Evolutionary conservation across 2,888 invertebrate species (phyloP).

Genomic region (Tyria jacobaeae): DNA sequence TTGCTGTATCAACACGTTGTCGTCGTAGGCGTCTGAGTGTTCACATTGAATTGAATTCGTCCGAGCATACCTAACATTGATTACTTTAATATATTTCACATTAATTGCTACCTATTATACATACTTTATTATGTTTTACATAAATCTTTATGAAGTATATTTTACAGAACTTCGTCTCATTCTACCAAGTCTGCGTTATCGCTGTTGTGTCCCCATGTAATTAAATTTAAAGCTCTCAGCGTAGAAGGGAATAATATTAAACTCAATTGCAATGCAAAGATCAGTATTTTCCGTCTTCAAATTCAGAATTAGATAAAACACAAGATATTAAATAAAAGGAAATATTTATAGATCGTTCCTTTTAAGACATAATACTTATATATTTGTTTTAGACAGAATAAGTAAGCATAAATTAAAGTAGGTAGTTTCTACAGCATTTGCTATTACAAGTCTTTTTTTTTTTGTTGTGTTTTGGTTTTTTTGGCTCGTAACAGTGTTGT

Average conservation of each 20-base stretch:
- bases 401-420: not conserved
- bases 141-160: constrained; percentile 32
- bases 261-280: constrained; percentile 82
- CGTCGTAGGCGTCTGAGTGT: constrained; percentile 34
- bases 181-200: constrained; percentile 63
- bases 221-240: constrained; percentile 82
- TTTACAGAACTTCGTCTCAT: constrained; percentile 45
- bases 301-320: constrained; percentile 55
- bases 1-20: constrained; percentile 54
- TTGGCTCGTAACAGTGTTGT: no score
- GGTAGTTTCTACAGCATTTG: not conserved
- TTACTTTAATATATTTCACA: constrained; percentile 22
- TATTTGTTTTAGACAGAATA: not conserved
- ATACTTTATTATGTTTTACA: constrained; percentile 14
- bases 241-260: constrained; percentile 81
- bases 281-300: constrained; percentile 73
- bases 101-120: constrained; percentile 15
- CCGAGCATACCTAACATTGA: constrained; percentile 21
- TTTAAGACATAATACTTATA: not conserved
- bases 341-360: constrained; percentile 1
- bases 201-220: constrained; percentile 80
- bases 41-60: constrained; percentile 32
- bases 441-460: no score
- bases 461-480: no score
- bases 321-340: constrained; percentile 44